Evolutionary conservation across 2,797 vertebrate species (phyloP).

Genomic region (Sebastes variabilis): DNA sequence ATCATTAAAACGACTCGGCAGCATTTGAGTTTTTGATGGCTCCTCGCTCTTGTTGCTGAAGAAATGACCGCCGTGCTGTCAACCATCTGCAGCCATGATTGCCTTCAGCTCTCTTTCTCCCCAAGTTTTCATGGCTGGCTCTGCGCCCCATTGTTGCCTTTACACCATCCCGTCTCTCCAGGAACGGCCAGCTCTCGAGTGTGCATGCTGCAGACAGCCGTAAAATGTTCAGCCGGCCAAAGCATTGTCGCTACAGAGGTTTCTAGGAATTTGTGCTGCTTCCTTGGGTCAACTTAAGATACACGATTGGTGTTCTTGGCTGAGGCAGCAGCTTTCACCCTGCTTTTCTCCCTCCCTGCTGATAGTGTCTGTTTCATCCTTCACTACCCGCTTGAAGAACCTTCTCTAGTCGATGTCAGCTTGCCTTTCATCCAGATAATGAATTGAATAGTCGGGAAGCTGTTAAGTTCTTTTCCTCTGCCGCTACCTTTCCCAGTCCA

Average conservation of each 20-base stretch:
- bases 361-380: conserved; percentile 43
- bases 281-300: conserved; percentile 46
- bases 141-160: conserved; percentile 29
- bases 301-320: conserved; percentile 48
- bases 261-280: conserved; percentile 36
- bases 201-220: conserved; percentile 43
- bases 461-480: conserved; percentile 3
- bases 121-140: conserved; percentile 23
- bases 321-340: conserved; percentile 18
- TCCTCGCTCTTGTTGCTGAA: neutral
- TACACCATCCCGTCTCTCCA: conserved; percentile 13
- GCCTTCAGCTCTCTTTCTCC: conserved; percentile 31
- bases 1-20: conserved; percentile 27
- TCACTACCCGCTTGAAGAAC: conserved; percentile 34
- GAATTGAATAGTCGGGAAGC: conserved; percentile 31
- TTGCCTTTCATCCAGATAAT: conserved; percentile 54
- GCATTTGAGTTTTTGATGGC: conserved; percentile 29
- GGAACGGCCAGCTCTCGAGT: conserved; percentile 33
- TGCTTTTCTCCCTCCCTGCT: conserved; percentile 30
- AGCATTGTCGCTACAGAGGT: conserved; percentile 25
- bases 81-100: conserved; percentile 36
- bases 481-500: conserved; percentile 3
- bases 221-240: conserved; percentile 32
- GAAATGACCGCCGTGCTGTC: conserved; percentile 15
- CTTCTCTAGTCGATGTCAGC: conserved; percentile 41